Evolutionary conservation across 2,113 vertebrate genomes (phyloP).

Genomic region (Paraplagusia blochii): DNA sequence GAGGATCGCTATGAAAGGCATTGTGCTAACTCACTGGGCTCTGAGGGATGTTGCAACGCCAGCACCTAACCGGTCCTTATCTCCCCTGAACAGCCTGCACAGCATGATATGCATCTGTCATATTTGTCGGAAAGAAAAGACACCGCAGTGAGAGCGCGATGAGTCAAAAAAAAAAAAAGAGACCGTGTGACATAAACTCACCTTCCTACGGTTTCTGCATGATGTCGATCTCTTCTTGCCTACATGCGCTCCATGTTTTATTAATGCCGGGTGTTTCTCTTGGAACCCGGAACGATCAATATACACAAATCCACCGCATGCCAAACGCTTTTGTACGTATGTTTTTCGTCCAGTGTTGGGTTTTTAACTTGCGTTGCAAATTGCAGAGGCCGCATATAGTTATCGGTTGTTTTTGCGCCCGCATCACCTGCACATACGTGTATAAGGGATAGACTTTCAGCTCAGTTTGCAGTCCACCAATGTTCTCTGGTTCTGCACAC

Average conservation of each 20-base stretch:
- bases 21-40: constrained; percentile 75
- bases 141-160: constrained; percentile 66
- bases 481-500: neutral
- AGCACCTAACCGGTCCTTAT: constrained; percentile 78
- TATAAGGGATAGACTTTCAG: too few relatives aligned
- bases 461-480: too few relatives aligned
- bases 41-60: constrained; percentile 79
- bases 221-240: constrained; percentile 47
- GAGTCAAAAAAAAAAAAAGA: constrained; percentile 58
- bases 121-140: constrained; percentile 78
- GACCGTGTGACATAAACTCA: constrained; percentile 58
- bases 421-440: too few relatives aligned
- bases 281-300: too few relatives aligned
- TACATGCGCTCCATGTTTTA: constrained; percentile 11
- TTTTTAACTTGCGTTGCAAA: too few relatives aligned
- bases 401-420: too few relatives aligned
- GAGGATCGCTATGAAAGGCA: constrained; percentile 71
- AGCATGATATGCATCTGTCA: constrained; percentile 80
- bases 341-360: too few relatives aligned
- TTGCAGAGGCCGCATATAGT: too few relatives aligned
- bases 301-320: too few relatives aligned
- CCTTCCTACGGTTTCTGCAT: constrained; percentile 60
- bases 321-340: too few relatives aligned
- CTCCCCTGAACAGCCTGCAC: constrained; percentile 73
- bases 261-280: too few relatives aligned